Base-by-base conservation (phyloP, 2,113 vertebrate species). In the Carettochelys insculpta region DNA sequence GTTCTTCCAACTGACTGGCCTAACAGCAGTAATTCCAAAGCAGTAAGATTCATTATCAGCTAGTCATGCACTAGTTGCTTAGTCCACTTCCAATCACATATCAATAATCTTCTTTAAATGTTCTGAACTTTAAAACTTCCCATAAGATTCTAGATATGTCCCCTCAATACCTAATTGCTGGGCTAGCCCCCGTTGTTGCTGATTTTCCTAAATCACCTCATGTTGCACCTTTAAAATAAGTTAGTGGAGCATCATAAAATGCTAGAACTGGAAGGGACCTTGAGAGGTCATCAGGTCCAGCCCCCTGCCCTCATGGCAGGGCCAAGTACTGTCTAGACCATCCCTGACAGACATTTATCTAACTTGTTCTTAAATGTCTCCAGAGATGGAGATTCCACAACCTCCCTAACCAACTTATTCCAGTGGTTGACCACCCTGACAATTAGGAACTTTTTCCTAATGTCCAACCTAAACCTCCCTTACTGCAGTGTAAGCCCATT, bases 41-140 rank as follows among this genome's bases (percentile, higher is more conserved):
- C 87, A 94, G 77, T 90, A 91, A 86, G 83, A 94, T 96, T 92
- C 84, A 79, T 93, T 92, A 91, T 56, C 43, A 89, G 82, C 75
- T 85, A 85, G 94, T 95, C 96, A 92, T 94, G 5, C 68, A 71
- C 43, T 48, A 96, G 90, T 87, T 96, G 97, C 96, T 97, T 96
- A 95, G 85, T 79, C 94, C 38, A 27, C 89, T 97, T 97, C 92
- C 87, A 94, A 92, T 71, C 45, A 41, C 56, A 83, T 75, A 91
- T 19, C 38, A 17, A 53, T 92, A 91, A 92, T 94, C 54, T 52
- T 53, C 87, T 83, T 77, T 80, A 51, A 50, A 34, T 82, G 12
- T 24, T 80, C 80, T 87, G 76, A 92, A 82, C 41, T 92, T 90
- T 7, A 52, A 93, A 34, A 76, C 77, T 8, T 83, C 43, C 11